phyloP scores from a whole-genome alignment of 2,888 invertebrate genomes.

The Epistrophella euchroma region DNA sequence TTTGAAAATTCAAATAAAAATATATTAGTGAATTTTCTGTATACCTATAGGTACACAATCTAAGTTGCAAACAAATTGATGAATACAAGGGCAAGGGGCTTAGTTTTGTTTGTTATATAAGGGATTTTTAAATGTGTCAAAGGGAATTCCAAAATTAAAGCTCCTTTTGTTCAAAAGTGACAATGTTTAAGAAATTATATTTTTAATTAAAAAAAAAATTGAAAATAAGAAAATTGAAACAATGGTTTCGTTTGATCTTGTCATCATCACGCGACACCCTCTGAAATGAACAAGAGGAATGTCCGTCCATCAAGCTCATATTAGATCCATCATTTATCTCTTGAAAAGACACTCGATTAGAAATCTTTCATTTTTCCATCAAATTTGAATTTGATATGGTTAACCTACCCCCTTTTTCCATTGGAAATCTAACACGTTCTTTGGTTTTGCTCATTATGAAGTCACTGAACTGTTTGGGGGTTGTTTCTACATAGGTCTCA shows the following conservation, averaged over 20 bases:
- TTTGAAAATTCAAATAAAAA: slow-evolving; percentile 50
- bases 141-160: not conserved
- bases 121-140: slow-evolving; percentile 3
- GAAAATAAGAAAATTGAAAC: not conserved
- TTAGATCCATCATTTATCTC: not conserved
- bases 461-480: not conserved
- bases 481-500: not conserved
- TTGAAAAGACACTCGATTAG: not conserved
- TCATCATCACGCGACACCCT: not conserved
- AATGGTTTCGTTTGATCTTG: not conserved
- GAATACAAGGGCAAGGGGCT: not conserved
- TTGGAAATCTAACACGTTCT: not conserved
- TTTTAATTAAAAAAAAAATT: slow-evolving; percentile 4
- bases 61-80: not conserved
- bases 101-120: slow-evolving; percentile 3
- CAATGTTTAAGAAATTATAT: not conserved
- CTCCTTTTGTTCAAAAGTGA: not conserved
- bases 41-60: not conserved
- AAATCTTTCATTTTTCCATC: not conserved
- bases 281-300: not conserved
- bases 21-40: slow-evolving; percentile 31
- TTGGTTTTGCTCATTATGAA: not conserved
- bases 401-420: not conserved
- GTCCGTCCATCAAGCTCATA: not conserved
- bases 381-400: slow-evolving; percentile 18